Base-by-base conservation (phyloP, 2,797 vertebrate genomes). In the Monodelphis domestica region DNA sequence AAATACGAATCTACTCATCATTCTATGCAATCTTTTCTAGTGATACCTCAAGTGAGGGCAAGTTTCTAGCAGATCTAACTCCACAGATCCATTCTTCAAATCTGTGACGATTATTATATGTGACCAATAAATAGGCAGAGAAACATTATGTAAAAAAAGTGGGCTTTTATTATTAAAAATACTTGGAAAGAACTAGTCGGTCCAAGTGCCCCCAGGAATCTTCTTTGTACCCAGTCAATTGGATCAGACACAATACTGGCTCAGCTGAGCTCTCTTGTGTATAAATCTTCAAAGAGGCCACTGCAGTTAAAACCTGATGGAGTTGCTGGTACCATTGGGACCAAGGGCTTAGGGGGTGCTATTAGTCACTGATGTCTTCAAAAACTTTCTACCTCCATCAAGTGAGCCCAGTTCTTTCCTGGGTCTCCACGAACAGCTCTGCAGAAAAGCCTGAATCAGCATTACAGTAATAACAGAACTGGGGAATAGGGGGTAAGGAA, bases 81-180 rank as follows among this genome's bases (percentile, higher is more conserved):
- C 50, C 38, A 84, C 3, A 84, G 38, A 84, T 11, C 9, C 38
- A 45, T 45, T 84, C 70, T 84, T 84, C 84, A 84, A 91, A 54
- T 53, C 33, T 28, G 24, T 7, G 29, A 15, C 59, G 91, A 88
- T 91, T 90, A n/a, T 89, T 91, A 33, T n/a, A 55, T 6, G 92
- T 59, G 95, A 84, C 3, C 3, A 54, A 53, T 30, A 0, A n/a
- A 95, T 26, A 95, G 94, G 96, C 59, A 52, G 51, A 93, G 90
- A 88, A 53, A 89, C 57, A 53, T 87, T 87, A 1, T 91, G 94
- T 96, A 97, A 92, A 96, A 96, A 98, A 98, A 96, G 15, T 7
- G 30, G 63, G 78, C 53, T 89, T 95, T 95, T 94, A 97, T 98
- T 98, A 98, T 98, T 98, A 98, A 98, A 98, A 56, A 0, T 95